Percentiles rank a stretch among this genome's conserved stretches.
These are phyloP conservation scores for Agonopterix heracliana DNA, from an alignment of 2,888 invertebrate genomes.

Conservation along the genomic window DNA sequence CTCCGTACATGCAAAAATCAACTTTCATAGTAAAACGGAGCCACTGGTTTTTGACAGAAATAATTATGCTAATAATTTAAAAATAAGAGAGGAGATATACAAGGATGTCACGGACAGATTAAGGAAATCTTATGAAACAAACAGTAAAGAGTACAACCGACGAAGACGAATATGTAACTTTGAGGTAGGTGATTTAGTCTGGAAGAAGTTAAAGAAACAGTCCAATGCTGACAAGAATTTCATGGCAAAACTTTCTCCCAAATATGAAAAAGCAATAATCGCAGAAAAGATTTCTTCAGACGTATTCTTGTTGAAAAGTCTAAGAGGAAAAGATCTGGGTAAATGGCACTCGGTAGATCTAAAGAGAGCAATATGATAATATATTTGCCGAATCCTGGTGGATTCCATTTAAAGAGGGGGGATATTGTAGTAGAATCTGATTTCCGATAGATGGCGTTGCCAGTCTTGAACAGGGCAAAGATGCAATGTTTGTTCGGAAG, in stretches of 20 bases:
- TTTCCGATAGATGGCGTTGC: too few species aligned
- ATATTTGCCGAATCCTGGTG: background rate
- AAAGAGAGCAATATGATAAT: background rate
- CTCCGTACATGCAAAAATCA: conserved; percentile 11
- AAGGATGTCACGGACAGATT: background rate
- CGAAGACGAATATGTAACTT: background rate
- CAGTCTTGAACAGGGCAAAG: too few species aligned
- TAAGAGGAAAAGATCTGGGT: conserved; percentile 1
- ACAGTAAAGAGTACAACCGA: background rate
- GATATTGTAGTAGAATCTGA: too few species aligned
- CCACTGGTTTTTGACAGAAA: background rate
- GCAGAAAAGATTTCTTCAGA: background rate
- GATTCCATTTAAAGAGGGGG: background rate
- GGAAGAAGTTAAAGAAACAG: background rate
- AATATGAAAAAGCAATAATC: background rate
- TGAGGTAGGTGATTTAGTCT: conserved; percentile 2
- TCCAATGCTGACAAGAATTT: background rate
- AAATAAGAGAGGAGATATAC: background rate
- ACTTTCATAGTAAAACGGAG: conserved; percentile 1
- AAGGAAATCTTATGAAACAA: background rate
- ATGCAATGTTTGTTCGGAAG: too few species aligned
- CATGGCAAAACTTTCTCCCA: background rate
- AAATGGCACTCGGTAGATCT: background rate
- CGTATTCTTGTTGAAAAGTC: background rate
- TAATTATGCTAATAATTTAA: conserved; percentile 10